Percentiles rank a stretch among this genome's conserved stretches.
Conservation (phyloP, 2,888 invertebrate genomes). For the Andrena minutula region DNA sequence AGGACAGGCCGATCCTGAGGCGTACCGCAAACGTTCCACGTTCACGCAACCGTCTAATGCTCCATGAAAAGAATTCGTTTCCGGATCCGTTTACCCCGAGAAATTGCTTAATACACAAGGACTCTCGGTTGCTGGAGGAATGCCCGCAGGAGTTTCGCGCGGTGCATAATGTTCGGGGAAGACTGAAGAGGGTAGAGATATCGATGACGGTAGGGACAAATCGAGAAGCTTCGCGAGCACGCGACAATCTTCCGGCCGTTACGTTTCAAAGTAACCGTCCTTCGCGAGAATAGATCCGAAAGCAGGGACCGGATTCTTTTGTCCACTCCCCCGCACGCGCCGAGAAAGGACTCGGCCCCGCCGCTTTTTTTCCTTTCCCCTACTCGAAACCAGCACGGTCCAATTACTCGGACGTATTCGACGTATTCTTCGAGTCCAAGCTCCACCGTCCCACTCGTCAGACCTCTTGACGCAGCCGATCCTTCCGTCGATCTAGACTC, state of each 20-base stretch:
- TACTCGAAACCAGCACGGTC: slow-evolving; percentile 58
- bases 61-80: neutral
- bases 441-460: slow-evolving; percentile 26
- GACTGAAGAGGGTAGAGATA: neutral
- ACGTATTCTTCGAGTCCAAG: slow-evolving; percentile 30
- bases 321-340: slow-evolving; percentile 70
- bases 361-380: slow-evolving; percentile 27
- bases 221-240: slow-evolving; percentile 7
- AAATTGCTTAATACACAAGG: slow-evolving; percentile 8
- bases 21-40: slow-evolving; percentile 43
- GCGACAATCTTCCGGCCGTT: slow-evolving; percentile 72
- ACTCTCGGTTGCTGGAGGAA: neutral
- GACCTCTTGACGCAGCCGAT: slow-evolving; percentile 69
- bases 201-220: slow-evolving; percentile 3
- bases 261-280: slow-evolving; percentile 49
- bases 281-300: slow-evolving; percentile 22
- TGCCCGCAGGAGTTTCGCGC: neutral
- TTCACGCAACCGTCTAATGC: slow-evolving; percentile 19
- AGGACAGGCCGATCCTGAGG: slow-evolving; percentile 36
- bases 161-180: neutral
- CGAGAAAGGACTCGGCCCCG: slow-evolving; percentile 22
- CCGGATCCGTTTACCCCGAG: neutral
- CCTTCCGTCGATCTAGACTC: slow-evolving; percentile 26
- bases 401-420: slow-evolving; percentile 77
- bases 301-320: slow-evolving; percentile 55